Conservation (phyloP, 1,140 invertebrate species). For the Lepidurus packardi region DNA sequence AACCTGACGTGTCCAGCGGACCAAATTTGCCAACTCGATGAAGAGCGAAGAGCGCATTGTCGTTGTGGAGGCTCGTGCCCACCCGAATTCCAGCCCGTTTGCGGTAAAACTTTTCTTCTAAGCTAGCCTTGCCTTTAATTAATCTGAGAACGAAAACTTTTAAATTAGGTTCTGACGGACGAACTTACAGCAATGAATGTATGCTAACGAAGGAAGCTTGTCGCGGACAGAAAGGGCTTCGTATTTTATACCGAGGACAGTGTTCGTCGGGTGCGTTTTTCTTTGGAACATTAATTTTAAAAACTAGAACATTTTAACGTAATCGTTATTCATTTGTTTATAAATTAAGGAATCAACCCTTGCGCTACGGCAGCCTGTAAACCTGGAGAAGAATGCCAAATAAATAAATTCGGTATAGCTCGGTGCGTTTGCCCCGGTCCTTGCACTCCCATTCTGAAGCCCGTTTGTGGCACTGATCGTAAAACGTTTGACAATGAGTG, state of each 20-base stretch:
- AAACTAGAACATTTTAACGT: not conserved
- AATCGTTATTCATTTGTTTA: constrained; percentile 25
- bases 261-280: constrained; percentile 63
- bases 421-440: constrained; percentile 66
- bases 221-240: constrained; percentile 44
- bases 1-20: constrained; percentile 64
- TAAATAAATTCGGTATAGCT: constrained; percentile 74
- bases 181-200: constrained; percentile 54
- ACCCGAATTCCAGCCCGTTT: constrained; percentile 50
- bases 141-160: not conserved
- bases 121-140: constrained; percentile 46
- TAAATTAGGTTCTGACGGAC: constrained; percentile 38
- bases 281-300: not conserved
- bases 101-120: constrained; percentile 47
- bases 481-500: constrained; percentile 74
- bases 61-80: constrained; percentile 64
- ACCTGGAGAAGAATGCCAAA: constrained; percentile 70
- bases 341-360: constrained; percentile 66
- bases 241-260: constrained; percentile 70
- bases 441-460: constrained; percentile 72
- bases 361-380: constrained; percentile 68
- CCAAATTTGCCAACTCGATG: constrained; percentile 76
- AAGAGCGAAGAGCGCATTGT: constrained; percentile 68
- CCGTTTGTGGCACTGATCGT: constrained; percentile 61
- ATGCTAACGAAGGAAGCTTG: constrained; percentile 48